Conservation (phyloP, 2,797 vertebrate species). For the Scolopax bukidnonensis region DNA sequence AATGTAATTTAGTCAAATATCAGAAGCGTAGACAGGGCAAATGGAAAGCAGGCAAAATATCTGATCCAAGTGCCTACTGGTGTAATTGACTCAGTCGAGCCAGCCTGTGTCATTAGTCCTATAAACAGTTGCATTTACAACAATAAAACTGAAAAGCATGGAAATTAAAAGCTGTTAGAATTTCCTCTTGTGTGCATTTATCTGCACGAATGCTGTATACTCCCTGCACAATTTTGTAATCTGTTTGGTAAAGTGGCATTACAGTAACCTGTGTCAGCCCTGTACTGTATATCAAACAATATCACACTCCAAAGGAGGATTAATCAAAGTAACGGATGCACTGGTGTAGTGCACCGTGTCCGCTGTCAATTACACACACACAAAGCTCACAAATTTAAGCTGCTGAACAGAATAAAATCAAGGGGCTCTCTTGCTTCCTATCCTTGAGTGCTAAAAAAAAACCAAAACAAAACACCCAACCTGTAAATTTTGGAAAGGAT, state of each 20-base stretch:
- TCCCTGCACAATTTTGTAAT: slow-evolving; percentile 73
- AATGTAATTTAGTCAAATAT: slow-evolving; percentile 82
- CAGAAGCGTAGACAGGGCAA: slow-evolving; percentile 70
- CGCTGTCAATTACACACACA: slow-evolving; percentile 32
- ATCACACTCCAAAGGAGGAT: slow-evolving; percentile 68
- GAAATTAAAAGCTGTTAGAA: slow-evolving; percentile 84
- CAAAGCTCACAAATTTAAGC: slow-evolving; percentile 9
- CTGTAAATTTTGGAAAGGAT: not conserved
- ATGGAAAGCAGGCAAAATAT: slow-evolving; percentile 76
- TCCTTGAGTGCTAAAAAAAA: not conserved
- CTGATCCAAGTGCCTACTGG: slow-evolving; percentile 79
- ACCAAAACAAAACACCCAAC: not conserved
- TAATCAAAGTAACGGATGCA: slow-evolving; percentile 51
- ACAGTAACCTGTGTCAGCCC: slow-evolving; percentile 70
- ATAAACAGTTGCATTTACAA: slow-evolving; percentile 82
- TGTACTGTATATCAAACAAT: slow-evolving; percentile 68
- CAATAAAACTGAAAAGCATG: slow-evolving; percentile 84
- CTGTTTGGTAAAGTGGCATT: slow-evolving; percentile 75
- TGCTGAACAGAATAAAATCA: slow-evolving; percentile 21
- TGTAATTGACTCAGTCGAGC: slow-evolving; percentile 79
- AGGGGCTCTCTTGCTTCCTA: not conserved
- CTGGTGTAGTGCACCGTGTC: slow-evolving; percentile 10
- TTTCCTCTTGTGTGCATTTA: slow-evolving; percentile 82
- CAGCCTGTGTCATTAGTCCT: slow-evolving; percentile 80
- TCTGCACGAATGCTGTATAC: slow-evolving; percentile 63